These are phyloP conservation scores for Scomberomorus guttatus DNA, from an alignment of 2,797 vertebrate genomes.

Conservation along the genomic window DNA sequence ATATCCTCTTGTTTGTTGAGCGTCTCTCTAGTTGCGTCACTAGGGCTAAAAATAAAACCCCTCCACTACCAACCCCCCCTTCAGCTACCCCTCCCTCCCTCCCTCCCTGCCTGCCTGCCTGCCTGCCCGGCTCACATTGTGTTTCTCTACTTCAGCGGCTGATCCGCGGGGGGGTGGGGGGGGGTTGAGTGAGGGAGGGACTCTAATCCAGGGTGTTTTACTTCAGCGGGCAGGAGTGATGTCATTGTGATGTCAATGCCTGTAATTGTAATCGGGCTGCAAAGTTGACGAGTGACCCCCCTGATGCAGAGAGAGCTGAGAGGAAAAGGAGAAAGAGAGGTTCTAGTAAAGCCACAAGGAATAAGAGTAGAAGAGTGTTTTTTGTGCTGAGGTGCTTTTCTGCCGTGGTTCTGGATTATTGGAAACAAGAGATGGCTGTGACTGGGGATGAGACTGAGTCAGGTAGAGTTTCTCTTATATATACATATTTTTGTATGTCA, in stretches of 20 bases:
- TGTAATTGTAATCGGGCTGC: conserved; percentile 89
- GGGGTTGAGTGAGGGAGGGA: conserved; percentile 48
- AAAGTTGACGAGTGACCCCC: conserved; percentile 86
- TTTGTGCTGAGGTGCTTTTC: conserved; percentile 10
- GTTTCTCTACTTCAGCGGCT: conserved; percentile 52
- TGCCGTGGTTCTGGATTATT: conserved; percentile 84
- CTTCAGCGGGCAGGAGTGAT: conserved; percentile 90
- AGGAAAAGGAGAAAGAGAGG: conserved; percentile 23
- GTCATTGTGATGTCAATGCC: conserved; percentile 97
- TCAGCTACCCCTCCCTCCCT: conserved; percentile 5
- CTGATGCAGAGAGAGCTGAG: conserved; percentile 70
- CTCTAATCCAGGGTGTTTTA: conserved; percentile 88
- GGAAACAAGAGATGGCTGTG: conserved; percentile 91
- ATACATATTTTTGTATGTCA: not conserved
- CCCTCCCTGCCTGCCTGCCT: conserved; percentile 14
- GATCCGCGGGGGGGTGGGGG: conserved; percentile 31
- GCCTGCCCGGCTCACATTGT: conserved; percentile 58
- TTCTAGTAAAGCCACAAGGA: not conserved
- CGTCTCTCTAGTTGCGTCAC: conserved; percentile 83
- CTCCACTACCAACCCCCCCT: conserved; percentile 30
- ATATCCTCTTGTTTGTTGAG: conserved; percentile 85
- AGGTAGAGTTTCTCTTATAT: conserved; percentile 73
- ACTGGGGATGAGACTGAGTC: conserved; percentile 95
- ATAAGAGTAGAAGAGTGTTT: conserved; percentile 18
- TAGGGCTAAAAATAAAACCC: conserved; percentile 82